Evolutionary conservation across 1,140 invertebrate genomes (phyloP).

Genomic region (Sipha flava): DNA sequence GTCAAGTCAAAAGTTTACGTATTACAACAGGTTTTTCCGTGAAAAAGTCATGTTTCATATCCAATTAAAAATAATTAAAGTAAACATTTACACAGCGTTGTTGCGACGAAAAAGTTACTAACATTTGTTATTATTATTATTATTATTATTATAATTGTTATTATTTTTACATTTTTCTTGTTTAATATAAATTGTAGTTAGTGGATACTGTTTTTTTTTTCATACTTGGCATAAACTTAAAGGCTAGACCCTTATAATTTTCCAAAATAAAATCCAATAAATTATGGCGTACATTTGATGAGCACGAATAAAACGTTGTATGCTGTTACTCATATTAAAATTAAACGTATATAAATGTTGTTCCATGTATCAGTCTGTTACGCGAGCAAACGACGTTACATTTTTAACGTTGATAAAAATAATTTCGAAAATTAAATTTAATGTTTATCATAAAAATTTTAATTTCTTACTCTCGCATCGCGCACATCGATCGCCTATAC

Average conservation of each 20-base stretch:
- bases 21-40: neutral
- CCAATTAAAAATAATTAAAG: constrained; percentile 27
- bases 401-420: neutral
- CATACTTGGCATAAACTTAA: neutral
- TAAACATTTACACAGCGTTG: neutral
- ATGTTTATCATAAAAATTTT: no score
- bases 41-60: neutral
- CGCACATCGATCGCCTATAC: no score
- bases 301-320: neutral
- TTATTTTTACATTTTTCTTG: neutral
- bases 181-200: neutral
- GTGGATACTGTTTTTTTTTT: neutral
- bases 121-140: no score
- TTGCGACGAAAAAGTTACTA: neutral
- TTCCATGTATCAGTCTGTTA: neutral
- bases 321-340: neutral
- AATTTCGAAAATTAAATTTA: no score
- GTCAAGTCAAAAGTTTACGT: neutral
- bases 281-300: neutral
- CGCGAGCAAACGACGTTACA: neutral
- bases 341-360: neutral
- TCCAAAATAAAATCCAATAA: neutral
- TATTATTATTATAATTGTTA: no score
- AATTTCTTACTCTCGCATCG: no score
- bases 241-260: neutral